Base-by-base conservation (phyloP, 2,797 vertebrate species). In the Poeciliopsis presidionis region DNA sequence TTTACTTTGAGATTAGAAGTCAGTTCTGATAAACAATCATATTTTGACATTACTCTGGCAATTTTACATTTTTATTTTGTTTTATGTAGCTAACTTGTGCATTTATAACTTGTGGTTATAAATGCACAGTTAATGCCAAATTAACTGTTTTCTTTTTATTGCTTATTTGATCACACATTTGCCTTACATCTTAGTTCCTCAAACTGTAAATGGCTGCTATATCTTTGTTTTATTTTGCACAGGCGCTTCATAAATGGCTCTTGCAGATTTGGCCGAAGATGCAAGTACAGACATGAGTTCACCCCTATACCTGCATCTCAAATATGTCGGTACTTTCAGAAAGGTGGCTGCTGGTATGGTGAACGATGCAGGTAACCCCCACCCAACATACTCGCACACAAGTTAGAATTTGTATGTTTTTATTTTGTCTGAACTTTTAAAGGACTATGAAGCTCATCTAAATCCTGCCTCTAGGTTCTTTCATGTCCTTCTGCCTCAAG, bases 281-380 rank as follows among this genome's bases (percentile, higher is more conserved):
- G 95, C 86, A 87, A 43, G 69, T 97, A 94, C 89, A 94, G 89
- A 0, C 96, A 96, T 12, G 94, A 95, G 57, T 83, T 79, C 87
- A 90, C 94, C 49, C 53, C 63, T 33, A 41, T 86, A 41, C 95
- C 86, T 5, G 77, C 90, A 14, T 7, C 89, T 46, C 95, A 83
- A 69, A 86, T 95, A 84, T 98, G 97, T 92, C 92, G 95, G 73
- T 96, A 96, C 88, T 98, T 96, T 91, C 96, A 96, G 92, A 95
- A 95, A 72, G 96, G 96, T 71, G 90, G 86, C 75, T 98, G 97
- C 89, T 96, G 95, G 92, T 96, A 92, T 5, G 96, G 96, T 46
- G 96, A 96, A 14, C 65, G 36, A 2, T 97, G 97, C 96, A 95
- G 95, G 97, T 97, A 83, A 55, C 39, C 5, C 18, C 6, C 6